Evolutionary conservation across 2,888 invertebrate species (phyloP).

Genomic region (Tachina fera): DNA sequence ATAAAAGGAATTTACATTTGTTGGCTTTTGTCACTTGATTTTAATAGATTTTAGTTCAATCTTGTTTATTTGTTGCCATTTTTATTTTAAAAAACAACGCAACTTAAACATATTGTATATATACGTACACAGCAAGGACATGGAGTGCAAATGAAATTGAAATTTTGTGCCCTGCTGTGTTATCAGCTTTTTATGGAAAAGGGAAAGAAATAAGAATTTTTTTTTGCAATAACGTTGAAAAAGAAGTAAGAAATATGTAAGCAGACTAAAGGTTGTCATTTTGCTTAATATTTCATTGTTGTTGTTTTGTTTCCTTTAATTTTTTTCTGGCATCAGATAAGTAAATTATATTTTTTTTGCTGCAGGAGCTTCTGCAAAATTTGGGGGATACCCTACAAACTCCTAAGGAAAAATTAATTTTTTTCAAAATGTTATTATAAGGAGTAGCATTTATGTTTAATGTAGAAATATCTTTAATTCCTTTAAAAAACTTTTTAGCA

Average conservation of each 20-base stretch:
- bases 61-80: conserved; percentile 12
- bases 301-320: neutral
- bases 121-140: neutral
- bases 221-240: conserved; percentile 23
- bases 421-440: no score
- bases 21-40: conserved; percentile 67
- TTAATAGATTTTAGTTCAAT: conserved; percentile 62
- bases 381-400: neutral
- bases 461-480: no score
- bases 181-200: neutral
- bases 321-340: conserved; percentile 44
- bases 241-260: conserved; percentile 6
- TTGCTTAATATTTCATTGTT: neutral
- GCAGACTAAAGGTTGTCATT: neutral
- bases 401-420: neutral
- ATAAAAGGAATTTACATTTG: conserved; percentile 53
- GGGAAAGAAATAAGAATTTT: neutral
- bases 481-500: no score
- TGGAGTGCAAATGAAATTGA: conserved; percentile 7
- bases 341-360: conserved; percentile 22
- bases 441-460: no score
- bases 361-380: neutral
- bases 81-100: conserved; percentile 3
- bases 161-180: conserved; percentile 17
- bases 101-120: neutral